A percentile compares a stretch with the other conserved stretches of the same genome.
phyloP scores from a whole-genome alignment of 2,113 vertebrate species.

The Microcebus griseorufus region DNA sequence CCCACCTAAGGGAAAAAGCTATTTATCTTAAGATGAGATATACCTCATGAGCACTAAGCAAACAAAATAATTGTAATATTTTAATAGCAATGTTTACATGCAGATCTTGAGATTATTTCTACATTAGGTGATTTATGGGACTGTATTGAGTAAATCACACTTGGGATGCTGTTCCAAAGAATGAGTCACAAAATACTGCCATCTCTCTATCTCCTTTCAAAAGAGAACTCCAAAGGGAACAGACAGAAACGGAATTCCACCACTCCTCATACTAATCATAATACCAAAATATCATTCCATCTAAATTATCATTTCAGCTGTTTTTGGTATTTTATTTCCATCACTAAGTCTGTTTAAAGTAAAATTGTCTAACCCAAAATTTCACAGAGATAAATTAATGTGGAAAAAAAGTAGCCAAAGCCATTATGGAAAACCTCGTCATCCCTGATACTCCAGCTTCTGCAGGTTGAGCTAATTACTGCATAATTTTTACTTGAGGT shows the following conservation, averaged over 20 bases:
- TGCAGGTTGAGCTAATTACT: conserved; percentile 35
- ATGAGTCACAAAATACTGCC: conserved; percentile 64
- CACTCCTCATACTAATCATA: neutral
- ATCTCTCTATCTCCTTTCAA: conserved; percentile 39
- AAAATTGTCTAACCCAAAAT: conserved; percentile 18
- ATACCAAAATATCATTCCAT: neutral
- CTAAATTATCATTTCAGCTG: neutral
- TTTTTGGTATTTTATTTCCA: neutral
- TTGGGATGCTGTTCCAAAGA: conserved; percentile 51
- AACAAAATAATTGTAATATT: conserved; percentile 69
- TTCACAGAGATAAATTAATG: conserved; percentile 15
- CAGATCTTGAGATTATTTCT: conserved; percentile 72
- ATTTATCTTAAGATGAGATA: conserved; percentile 62
- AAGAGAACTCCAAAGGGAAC: neutral
- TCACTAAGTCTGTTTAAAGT: neutral
- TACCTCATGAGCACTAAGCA: conserved; percentile 65
- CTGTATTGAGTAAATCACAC: conserved; percentile 65
- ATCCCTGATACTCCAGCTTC: neutral
- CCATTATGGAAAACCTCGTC: conserved; percentile 19
- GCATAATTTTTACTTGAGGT: conserved; percentile 61
- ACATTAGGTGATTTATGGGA: conserved; percentile 63
- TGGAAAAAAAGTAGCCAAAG: neutral
- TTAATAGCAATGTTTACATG: conserved; percentile 69
- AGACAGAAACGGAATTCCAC: neutral
- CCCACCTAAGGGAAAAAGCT: conserved; percentile 59